Base-by-base conservation (phyloP, 2,113 vertebrate species). In the Entosphenus tridentatus region DNA sequence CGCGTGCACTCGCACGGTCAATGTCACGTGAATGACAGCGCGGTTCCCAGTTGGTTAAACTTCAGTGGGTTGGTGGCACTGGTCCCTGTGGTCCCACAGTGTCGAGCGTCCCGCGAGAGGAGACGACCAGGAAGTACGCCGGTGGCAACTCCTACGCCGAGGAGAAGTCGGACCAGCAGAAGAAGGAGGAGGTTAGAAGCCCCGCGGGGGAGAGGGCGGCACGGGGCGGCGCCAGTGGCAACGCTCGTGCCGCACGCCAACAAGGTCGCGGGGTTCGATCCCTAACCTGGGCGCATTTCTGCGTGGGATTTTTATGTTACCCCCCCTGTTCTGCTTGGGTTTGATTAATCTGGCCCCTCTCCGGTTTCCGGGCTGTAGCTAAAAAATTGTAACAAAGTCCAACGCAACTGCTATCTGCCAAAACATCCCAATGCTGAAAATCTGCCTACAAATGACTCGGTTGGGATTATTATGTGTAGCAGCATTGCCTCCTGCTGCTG, bases 151-250 rank as follows among this genome's bases (percentile, higher is more conserved):
- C 83, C 71, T 96, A 89, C 76, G 81, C 95, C 75, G 85, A 92
- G 72, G 87, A 92, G 80, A 97, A 96, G 75, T 87, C 83, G 0
- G 90, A 97, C 2, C 84, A 97, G 71, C 91, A 97, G 78, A 96
- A 95, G 78, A 97, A 97, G 75, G 91, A 96, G 56, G 91, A 96
- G 87, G 93, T 91, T 71, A 56, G 75, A 21, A 65, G 9, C 18
- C 1, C n/a, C n/a, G 8, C 62, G 10, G 21, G 21, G 16, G 8
- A 65, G 10, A 65, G 21, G 8, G n/a, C 10, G n/a, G n/a, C n/a
- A 65, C 56, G 14, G 14, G 14, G 14, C 12, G 14, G 57, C 12
- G 14, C 16, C 67, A 2, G 21, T 17, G 17, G 11, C 69, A 56
- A 18, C 16, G 14, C 11, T 14, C 12, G 54, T 18, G 14, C 39